Percentiles rank a stretch among this genome's conserved stretches.
Conservation (phyloP, 2,113 vertebrate species). For the Coregonus clupeaformis region DNA sequence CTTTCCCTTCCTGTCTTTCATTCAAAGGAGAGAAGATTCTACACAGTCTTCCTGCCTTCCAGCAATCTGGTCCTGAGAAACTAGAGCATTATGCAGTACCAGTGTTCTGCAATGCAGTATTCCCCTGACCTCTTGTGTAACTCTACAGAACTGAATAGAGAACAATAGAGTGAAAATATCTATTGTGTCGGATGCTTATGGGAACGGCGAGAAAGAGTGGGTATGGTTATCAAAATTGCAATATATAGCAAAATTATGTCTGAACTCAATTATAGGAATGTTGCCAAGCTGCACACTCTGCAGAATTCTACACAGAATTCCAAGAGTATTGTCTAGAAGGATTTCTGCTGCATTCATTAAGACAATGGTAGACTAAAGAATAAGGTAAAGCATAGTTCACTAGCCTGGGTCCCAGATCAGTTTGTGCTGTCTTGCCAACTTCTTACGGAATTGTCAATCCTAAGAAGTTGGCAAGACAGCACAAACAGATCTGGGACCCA, state of each 20-base stretch:
- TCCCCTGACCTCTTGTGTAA: constrained; percentile 30
- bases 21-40: too few species aligned
- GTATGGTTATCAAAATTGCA: background rate
- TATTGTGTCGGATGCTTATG: background rate
- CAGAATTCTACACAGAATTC: background rate
- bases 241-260: background rate
- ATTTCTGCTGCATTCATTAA: background rate
- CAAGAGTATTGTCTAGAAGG: too few species aligned
- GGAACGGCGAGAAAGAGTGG: background rate
- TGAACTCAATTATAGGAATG: background rate
- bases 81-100: constrained; percentile 24
- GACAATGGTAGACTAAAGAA: background rate
- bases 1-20: background rate
- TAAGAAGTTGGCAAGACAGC: too few species aligned
- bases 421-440: too few species aligned
- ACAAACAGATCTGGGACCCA: too few species aligned
- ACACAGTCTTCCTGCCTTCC: background rate
- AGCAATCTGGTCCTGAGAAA: constrained; percentile 29
- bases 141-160: background rate
- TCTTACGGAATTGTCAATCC: too few species aligned
- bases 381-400: background rate
- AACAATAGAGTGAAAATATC: background rate
- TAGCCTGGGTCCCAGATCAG: background rate
- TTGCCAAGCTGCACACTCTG: background rate
- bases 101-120: constrained; percentile 49